These are phyloP conservation scores for Idaea aversata DNA, from an alignment of 2,888 invertebrate species.

Conservation along the genomic window DNA sequence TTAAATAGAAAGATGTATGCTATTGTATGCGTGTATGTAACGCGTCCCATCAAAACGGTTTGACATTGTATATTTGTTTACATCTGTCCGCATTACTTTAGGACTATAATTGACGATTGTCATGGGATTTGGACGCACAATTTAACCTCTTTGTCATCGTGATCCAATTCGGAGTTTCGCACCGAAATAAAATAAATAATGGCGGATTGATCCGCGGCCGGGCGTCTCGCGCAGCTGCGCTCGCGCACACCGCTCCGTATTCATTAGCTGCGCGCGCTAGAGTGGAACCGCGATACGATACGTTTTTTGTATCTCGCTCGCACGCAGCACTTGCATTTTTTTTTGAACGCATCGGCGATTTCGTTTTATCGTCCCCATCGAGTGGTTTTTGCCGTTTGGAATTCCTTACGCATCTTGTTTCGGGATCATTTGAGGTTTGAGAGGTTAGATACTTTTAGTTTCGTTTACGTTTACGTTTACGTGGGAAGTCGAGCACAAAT, in stretches of 20 bases:
- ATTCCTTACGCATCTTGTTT: conserved; percentile 73
- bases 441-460: conserved; percentile 39
- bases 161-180: conserved; percentile 76
- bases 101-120: conserved; percentile 65
- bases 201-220: conserved; percentile 57
- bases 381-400: conserved; percentile 73
- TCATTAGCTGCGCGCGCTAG: conserved; percentile 74
- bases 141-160: conserved; percentile 76
- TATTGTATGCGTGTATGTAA: conserved; percentile 27
- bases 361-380: conserved; percentile 76
- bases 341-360: conserved; percentile 76
- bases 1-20: conserved; percentile 18
- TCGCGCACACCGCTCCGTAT: conserved; percentile 57
- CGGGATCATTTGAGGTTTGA: conserved; percentile 56
- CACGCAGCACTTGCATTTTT: conserved; percentile 74
- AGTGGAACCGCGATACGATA: conserved; percentile 77
- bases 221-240: conserved; percentile 66
- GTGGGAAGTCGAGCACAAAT: conserved; percentile 30
- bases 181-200: conserved; percentile 79
- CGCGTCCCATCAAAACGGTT: conserved; percentile 37
- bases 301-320: conserved; percentile 76
- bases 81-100: conserved; percentile 72
- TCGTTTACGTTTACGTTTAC: conserved; percentile 36
- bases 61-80: conserved; percentile 67
- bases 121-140: conserved; percentile 77